Evolutionary conservation across 2,113 vertebrate species (phyloP).

Genomic region (Peromyscus polionotus): DNA sequence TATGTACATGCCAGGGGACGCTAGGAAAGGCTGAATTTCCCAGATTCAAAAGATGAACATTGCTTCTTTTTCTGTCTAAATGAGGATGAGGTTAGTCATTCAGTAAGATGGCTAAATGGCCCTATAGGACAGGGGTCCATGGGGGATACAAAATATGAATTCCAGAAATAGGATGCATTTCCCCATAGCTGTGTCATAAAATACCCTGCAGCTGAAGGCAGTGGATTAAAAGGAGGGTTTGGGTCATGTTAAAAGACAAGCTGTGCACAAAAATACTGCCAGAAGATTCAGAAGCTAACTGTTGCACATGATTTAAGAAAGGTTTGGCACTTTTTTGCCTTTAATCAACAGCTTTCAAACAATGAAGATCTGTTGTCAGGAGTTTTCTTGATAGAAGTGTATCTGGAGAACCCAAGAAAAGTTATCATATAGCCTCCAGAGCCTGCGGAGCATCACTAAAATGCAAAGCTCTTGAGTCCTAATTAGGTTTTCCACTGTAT

Average conservation of each 20-base stretch:
- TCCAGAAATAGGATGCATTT: not conserved
- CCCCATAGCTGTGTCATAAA: not conserved
- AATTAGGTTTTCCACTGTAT: not conserved
- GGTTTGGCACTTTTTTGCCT: conserved; percentile 13
- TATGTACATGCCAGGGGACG: not conserved
- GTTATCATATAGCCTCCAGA: not conserved
- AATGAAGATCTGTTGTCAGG: not conserved
- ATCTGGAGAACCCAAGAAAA: conserved; percentile 11
- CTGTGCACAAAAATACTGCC: not conserved
- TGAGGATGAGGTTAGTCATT: not conserved
- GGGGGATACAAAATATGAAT: not conserved
- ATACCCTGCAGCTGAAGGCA: not conserved
- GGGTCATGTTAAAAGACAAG: not conserved
- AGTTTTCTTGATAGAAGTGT: conserved; percentile 19
- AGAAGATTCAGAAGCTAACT: conserved; percentile 10
- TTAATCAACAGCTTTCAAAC: conserved; percentile 36
- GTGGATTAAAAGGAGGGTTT: not conserved
- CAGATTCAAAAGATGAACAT: not conserved
- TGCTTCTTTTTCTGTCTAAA: conserved; percentile 1
- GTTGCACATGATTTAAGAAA: not conserved
- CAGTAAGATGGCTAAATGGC: not conserved
- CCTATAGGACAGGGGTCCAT: not conserved
- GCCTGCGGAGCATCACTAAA: not conserved
- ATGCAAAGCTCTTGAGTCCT: conserved; percentile 3
- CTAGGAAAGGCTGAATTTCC: not conserved